phyloP scores from a whole-genome alignment of 2,888 invertebrate species.

The Phytoseiulus persimilis region DNA sequence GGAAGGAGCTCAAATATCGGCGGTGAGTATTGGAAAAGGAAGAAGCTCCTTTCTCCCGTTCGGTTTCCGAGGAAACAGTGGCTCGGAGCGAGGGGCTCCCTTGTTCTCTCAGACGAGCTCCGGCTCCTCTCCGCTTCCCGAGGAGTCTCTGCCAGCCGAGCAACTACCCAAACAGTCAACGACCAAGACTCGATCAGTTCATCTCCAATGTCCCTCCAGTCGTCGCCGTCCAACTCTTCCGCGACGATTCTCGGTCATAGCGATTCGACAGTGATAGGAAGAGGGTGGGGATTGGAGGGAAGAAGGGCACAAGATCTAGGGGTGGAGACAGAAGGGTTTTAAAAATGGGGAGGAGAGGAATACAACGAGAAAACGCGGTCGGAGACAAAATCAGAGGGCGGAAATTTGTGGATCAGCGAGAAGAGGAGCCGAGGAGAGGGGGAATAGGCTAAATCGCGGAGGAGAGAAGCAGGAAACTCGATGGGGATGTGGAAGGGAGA shows the following conservation, averaged over 20 bases:
- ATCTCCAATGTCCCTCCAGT: neutral
- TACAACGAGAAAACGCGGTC: neutral
- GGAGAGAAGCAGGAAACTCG: too few relatives aligned
- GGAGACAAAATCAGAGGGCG: neutral
- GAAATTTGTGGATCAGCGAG: neutral
- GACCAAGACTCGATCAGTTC: neutral
- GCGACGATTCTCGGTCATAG: neutral
- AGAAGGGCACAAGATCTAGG: too few relatives aligned
- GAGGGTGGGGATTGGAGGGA: neutral
- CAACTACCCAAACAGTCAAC: neutral
- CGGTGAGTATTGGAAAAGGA: constrained; percentile 5
- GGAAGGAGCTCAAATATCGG: neutral
- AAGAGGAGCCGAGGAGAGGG: neutral
- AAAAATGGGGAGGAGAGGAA: neutral
- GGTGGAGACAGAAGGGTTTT: neutral
- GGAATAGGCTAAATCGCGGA: too few relatives aligned
- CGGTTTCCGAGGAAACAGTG: neutral
- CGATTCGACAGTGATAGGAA: neutral
- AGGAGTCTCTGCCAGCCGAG: neutral
- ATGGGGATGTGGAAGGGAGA: too few relatives aligned
- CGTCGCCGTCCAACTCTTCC: neutral
- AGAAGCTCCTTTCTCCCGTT: neutral
- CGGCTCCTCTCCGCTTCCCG: too few relatives aligned
- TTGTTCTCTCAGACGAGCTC: neutral
- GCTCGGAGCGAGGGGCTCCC: neutral